Conservation (phyloP, 1,140 invertebrate species). For the Calephelis virginiensis region DNA sequence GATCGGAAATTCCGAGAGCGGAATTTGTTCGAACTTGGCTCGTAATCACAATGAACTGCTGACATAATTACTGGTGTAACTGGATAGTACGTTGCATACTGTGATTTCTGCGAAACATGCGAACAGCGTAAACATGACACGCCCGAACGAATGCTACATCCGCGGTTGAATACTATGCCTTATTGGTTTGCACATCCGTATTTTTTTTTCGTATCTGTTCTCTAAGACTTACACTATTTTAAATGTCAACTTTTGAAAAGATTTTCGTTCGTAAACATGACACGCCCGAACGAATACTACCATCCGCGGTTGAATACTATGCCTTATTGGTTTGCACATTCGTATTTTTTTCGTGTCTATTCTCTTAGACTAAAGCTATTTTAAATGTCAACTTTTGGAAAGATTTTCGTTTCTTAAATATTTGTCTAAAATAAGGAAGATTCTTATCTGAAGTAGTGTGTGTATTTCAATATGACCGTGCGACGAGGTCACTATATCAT, state of each 20-base stretch:
- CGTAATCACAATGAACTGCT: conserved; percentile 55
- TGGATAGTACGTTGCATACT: conserved; percentile 45
- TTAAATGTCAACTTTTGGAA: too few species aligned
- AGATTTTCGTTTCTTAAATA: too few species aligned
- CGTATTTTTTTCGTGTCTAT: conserved; percentile 22
- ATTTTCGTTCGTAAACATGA: conserved; percentile 39
- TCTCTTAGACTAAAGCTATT: too few species aligned
- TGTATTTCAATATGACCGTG: too few species aligned
- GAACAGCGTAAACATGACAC: conserved; percentile 47
- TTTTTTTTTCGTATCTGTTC: conserved; percentile 18
- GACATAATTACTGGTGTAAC: conserved; percentile 69
- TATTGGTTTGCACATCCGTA: conserved; percentile 50
- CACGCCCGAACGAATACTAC: conserved; percentile 38
- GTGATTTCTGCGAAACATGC: conserved; percentile 55
- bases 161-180: conserved; percentile 44
- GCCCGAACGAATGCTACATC: conserved; percentile 41
- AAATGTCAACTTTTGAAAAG: too few species aligned
- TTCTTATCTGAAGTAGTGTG: too few species aligned
- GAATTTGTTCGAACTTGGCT: conserved; percentile 39
- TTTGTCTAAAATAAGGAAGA: too few species aligned
- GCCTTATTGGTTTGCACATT: conserved; percentile 42
- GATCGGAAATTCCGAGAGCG: conserved; percentile 52
- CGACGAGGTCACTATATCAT: too few species aligned
- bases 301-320: conserved; percentile 48
- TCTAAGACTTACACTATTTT: too few species aligned